phyloP scores from a whole-genome alignment of 2,797 vertebrate species.

The Eulemur coronatus region DNA sequence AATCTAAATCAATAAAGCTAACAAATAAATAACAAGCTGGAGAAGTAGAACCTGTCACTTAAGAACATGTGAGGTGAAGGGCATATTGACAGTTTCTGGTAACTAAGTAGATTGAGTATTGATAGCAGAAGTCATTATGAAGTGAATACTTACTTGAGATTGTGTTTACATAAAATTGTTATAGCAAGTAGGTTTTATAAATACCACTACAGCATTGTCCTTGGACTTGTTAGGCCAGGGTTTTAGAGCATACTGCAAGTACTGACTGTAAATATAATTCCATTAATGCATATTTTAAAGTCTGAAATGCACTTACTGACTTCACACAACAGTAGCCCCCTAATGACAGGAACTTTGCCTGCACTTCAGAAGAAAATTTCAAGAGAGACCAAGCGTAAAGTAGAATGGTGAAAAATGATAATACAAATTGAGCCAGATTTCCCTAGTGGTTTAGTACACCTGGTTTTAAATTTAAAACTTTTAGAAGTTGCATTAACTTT shows the following conservation, averaged over 20 bases:
- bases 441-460: not conserved
- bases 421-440: conserved; percentile 41
- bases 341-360: conserved; percentile 23
- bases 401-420: conserved; percentile 37
- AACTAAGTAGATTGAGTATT: conserved; percentile 60
- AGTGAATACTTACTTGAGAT: conserved; percentile 58
- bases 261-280: not conserved
- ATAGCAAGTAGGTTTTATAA: not conserved
- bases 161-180: conserved; percentile 48
- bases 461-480: conserved; percentile 40
- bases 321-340: not conserved
- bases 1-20: conserved; percentile 75
- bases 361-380: conserved; percentile 33
- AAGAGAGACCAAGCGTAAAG: conserved; percentile 13
- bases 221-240: not conserved
- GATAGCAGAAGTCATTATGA: conserved; percentile 53
- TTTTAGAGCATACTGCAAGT: not conserved
- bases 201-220: not conserved
- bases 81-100: conserved; percentile 57
- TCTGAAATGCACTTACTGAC: conserved; percentile 43
- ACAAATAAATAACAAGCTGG: conserved; percentile 75
- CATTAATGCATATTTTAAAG: conserved; percentile 42
- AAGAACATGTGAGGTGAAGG: conserved; percentile 57
- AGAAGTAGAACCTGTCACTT: conserved; percentile 65
- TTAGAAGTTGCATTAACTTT: conserved; percentile 23